These are phyloP conservation scores for Belgica antarctica DNA, from an alignment of 2,888 invertebrate species.

Conservation along the genomic window DNA sequence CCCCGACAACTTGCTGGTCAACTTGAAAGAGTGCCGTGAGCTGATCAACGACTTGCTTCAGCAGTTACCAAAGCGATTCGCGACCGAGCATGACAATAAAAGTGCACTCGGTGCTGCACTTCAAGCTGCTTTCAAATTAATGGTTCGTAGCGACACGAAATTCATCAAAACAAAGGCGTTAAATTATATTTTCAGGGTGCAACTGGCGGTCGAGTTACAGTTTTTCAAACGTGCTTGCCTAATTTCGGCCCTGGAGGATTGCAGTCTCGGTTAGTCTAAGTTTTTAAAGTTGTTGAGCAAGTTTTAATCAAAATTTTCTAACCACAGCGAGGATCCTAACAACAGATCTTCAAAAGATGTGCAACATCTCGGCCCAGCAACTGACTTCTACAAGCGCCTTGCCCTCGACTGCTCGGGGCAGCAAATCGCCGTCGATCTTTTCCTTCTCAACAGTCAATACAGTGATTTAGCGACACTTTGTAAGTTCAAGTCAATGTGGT, in stretches of 20 bases:
- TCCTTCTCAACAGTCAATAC: slow-evolving; percentile 89
- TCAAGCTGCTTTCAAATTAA: slow-evolving; percentile 86
- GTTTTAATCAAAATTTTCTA: too few species aligned
- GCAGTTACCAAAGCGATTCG: slow-evolving; percentile 76
- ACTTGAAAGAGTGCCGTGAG: slow-evolving; percentile 80
- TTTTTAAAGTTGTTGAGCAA: too few species aligned
- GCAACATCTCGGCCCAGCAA: slow-evolving; percentile 86
- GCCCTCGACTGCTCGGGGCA: slow-evolving; percentile 96
- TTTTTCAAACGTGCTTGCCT: slow-evolving; percentile 88
- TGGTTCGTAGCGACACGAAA: slow-evolving; percentile 59
- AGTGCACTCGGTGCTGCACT: slow-evolving; percentile 90
- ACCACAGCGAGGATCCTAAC: slow-evolving; percentile 76
- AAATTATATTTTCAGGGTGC: slow-evolving; percentile 63
- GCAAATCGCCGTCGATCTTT: slow-evolving; percentile 93
- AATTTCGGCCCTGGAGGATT: slow-evolving; percentile 86
- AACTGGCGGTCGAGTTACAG: slow-evolving; percentile 91
- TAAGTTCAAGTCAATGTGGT: slow-evolving; percentile 57
- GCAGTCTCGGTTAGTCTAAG: slow-evolving; percentile 60
- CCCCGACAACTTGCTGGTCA: slow-evolving; percentile 89
- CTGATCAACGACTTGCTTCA: slow-evolving; percentile 70
- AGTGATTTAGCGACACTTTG: slow-evolving; percentile 91
- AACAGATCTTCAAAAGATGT: slow-evolving; percentile 78
- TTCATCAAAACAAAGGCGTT: not conserved
- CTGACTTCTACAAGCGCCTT: slow-evolving; percentile 95
- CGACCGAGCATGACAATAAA: slow-evolving; percentile 66